Evolutionary conservation across 2,797 vertebrate genomes (phyloP).

Genomic region (Intellagama lesueurii): DNA sequence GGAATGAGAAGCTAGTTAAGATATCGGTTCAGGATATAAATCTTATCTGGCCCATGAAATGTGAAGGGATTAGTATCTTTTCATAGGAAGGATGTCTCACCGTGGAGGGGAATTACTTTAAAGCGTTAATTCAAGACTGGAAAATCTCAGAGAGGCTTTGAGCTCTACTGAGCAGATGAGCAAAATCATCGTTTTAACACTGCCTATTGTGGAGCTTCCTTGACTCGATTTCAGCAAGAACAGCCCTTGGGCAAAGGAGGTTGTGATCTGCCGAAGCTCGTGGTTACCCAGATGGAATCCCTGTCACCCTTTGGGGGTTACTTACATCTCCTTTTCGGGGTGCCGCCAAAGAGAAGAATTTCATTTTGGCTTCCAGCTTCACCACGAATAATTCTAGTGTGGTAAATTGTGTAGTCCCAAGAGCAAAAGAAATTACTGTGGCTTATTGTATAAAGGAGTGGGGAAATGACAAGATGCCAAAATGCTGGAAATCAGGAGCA

Average conservation of each 20-base stretch:
- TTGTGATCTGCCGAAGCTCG: not conserved
- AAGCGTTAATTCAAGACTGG: slow-evolving; percentile 24
- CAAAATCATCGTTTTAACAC: not conserved
- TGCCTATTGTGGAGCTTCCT: not conserved
- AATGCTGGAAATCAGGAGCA: no score
- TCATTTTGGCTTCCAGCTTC: not conserved
- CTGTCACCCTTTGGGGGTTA: not conserved
- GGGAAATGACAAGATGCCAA: no score
- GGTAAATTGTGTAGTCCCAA: not conserved
- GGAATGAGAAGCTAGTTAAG: slow-evolving; percentile 55
- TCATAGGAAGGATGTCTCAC: slow-evolving; percentile 38
- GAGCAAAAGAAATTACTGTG: not conserved
- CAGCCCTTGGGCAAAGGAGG: not conserved
- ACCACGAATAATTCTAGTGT: not conserved
- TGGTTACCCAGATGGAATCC: not conserved
- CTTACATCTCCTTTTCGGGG: not conserved
- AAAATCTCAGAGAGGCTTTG: not conserved
- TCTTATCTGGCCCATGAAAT: slow-evolving; percentile 39
- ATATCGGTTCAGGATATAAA: slow-evolving; percentile 1
- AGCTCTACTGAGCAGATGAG: not conserved
- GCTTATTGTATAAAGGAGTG: no score
- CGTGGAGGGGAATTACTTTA: not conserved
- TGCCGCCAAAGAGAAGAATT: not conserved
- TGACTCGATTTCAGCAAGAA: not conserved
- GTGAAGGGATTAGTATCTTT: slow-evolving; percentile 45